Conservation (phyloP, 37 sponge, comb jelly and placozoan genomes). For the Bolinopsis microptera region DNA sequence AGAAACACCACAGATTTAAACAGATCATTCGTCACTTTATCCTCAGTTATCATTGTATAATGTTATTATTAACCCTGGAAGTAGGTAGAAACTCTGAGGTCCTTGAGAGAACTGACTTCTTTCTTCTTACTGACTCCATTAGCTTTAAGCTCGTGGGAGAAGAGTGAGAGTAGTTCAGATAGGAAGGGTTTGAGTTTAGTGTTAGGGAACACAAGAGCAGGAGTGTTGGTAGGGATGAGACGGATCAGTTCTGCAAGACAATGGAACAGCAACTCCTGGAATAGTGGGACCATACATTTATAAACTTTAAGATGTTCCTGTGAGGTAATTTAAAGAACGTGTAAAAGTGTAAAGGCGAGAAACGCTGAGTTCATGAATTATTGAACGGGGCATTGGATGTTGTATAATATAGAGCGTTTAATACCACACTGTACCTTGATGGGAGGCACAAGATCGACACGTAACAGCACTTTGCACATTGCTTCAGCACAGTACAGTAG, state of each 20-base stretch:
- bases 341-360: too few relatives aligned
- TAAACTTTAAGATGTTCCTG: not conserved
- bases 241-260: conserved; percentile 69
- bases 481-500: conserved; percentile 56
- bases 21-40: too few relatives aligned
- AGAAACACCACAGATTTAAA: too few relatives aligned
- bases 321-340: too few relatives aligned
- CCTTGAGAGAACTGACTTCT: not conserved
- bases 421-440: too few relatives aligned
- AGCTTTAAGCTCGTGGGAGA: conserved; percentile 39
- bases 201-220: conserved; percentile 33
- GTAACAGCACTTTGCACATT: not conserved
- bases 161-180: conserved; percentile 17
- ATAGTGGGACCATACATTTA: not conserved
- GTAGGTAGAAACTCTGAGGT: conserved; percentile 27
- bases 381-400: too few relatives aligned
- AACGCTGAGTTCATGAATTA: too few relatives aligned
- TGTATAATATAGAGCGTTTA: too few relatives aligned
- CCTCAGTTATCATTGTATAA: too few relatives aligned
- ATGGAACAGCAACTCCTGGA: conserved; percentile 74
- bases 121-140: conserved; percentile 14
- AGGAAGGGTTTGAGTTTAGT: conserved; percentile 61
- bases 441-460: conserved; percentile 25
- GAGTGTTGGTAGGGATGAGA: conserved; percentile 66
- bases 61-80: conserved; percentile 57